These are phyloP conservation scores for Cisticola juncidis DNA, from an alignment of 2,113 vertebrate species.

Conservation along the genomic window DNA sequence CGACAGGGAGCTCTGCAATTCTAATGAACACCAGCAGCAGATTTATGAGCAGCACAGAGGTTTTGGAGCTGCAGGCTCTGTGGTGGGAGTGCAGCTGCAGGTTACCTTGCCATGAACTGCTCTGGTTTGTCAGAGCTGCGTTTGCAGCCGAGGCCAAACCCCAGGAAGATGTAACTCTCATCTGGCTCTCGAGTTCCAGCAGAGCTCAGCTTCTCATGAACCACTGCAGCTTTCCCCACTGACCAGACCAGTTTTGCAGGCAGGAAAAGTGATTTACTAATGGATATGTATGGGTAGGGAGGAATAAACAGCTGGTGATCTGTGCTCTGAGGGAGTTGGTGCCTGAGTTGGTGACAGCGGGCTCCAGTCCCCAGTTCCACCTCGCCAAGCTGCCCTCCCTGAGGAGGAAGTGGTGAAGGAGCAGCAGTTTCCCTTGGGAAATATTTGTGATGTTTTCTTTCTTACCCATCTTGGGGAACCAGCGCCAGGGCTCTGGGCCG, in stretches of 20 bases:
- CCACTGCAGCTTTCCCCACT: not conserved
- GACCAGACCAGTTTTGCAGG: constrained; percentile 3
- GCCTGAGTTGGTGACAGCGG: fast-evolving
- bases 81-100: not conserved
- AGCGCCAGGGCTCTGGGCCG: constrained; percentile 90
- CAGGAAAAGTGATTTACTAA: not conserved
- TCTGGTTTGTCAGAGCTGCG: fast-evolving
- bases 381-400: not conserved
- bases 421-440: not conserved
- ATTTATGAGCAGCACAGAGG: not conserved
- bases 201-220: not conserved
- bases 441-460: not conserved
- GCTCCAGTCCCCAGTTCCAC: not conserved
- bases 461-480: constrained; percentile 88
- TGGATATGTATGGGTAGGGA: not conserved
- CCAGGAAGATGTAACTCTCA: fast-evolving
- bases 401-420: not conserved
- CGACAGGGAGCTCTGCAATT: not conserved
- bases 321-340: not conserved
- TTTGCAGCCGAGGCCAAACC: not conserved
- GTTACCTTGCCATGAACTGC: not conserved
- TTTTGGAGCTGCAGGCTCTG: not conserved
- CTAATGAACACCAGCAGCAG: not conserved
- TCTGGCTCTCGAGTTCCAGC: not conserved
- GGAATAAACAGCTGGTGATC: not conserved